Evolutionary conservation across 2,888 invertebrate species (phyloP), one percentile per base, ranked within the genome.

Genomic region (Dryocosmus kuriphilus): DNA sequence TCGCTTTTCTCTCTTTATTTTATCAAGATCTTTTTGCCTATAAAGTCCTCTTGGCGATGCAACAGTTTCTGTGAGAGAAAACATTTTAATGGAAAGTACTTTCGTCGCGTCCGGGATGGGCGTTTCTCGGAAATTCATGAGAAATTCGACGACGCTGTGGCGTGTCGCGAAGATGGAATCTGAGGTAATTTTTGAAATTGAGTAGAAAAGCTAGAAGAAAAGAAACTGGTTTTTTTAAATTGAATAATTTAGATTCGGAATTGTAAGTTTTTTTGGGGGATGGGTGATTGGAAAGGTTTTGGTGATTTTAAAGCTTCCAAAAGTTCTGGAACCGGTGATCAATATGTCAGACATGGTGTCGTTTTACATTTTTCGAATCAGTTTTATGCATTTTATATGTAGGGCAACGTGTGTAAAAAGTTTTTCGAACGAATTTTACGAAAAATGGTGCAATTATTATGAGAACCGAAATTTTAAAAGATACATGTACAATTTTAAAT

Each of bases 301-400:
- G 38, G 38, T 19, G 7, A 11, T 32, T 65, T 14, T 22, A 24
- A 38, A 38, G 24, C 38, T 65, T 38, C 38, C n/a, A 24, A 22
- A 35, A 65, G n/a, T 7, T 38, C 32, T 38, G 38, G 65, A 65
- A 65, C 22, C 22, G 11, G 57, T 65, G 46, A 71, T 71, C 67
- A 71, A 71, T 71, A 71, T 71, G 67, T 71, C 67, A 71, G 67
- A 51, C 67, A 71, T 71, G 67, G 46, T 71, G 41, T 35, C 35
- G 16, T 35, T 38, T 65, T 65, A 22, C 65, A 38, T n/a, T 46
- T 71, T 62, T 62, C 0, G 9, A 62, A 19, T 62, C n/a, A n/a
- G 32, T 57, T 57, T 57, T 57, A 5, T 57, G 0, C 4, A n/a
- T 57, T 57, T 57, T 57, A 5, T 57, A 0, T 11, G 11, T 22